Evolutionary conservation across 2,797 vertebrate genomes (phyloP), one percentile per base, ranked within the genome.

Genomic region (Gallinago solitaria): DNA sequence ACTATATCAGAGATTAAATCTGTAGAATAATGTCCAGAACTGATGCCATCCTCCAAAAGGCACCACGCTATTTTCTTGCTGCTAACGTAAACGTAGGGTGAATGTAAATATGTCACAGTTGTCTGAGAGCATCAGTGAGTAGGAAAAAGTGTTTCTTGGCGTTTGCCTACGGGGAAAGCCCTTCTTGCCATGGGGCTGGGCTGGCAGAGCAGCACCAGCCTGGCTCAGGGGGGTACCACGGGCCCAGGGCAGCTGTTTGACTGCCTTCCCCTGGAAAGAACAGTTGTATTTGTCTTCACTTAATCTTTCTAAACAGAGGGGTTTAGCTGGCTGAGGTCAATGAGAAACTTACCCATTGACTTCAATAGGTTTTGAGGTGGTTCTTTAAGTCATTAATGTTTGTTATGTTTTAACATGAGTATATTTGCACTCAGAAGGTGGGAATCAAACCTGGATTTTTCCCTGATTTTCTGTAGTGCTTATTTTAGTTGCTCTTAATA

Each of bases 381-480:
- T 90, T 86, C 88, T 82, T 84, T 56, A 51, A 76, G 84, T 94
- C 8, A 25, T 91, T 90, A 53, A 65, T 91, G 75, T 77, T 84
- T 84, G 57, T 32, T 96, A 92, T 28, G 19, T 96, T 96, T 96
- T 97, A 82, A 83, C 95, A 59, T 79, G 69, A 90, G 83, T 75
- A 45, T 90, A 91, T 96, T 96, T 97, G 91, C 90, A 21, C 94
- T 90, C 78, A 93, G 95, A 96, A 90, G 91, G 89, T 50, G 85
- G 71, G 92, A 96, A 97, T 96, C 90, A 95, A 93, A 83, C 76
- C 54, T 82, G 79, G 76, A 81, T 95, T 95, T 95, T 92, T 90
- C 30, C 74, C 53, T 57, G 50, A 24, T 33, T 53, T 93, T 80
- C n/a, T 51, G 79, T 48, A 70, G 70, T 89, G 69, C 88, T 87